Percentiles rank a stretch among this genome's conserved stretches.
Conservation (phyloP, 2,113 vertebrate genomes). For the Casuarius casuarius region DNA sequence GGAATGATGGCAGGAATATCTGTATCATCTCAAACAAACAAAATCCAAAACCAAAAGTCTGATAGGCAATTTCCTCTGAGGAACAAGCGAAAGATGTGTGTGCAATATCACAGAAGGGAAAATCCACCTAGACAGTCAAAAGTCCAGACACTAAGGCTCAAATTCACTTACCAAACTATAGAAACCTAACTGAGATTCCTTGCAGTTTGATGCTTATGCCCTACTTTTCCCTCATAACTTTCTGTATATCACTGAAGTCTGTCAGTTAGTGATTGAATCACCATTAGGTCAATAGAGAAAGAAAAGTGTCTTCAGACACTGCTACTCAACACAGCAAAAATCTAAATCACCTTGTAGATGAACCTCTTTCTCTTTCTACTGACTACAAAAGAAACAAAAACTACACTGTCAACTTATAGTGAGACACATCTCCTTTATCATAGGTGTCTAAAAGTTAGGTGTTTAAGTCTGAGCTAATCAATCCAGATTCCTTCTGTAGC, state of each 20-base stretch:
- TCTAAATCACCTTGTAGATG: background rate
- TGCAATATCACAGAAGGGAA: background rate
- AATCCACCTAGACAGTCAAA: background rate
- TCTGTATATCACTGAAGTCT: background rate
- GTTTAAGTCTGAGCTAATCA: background rate
- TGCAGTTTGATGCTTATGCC: background rate
- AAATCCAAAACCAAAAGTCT: background rate
- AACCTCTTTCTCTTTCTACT: background rate
- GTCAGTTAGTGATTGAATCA: background rate
- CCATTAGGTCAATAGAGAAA: background rate
- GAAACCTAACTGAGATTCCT: background rate
- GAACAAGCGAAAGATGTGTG: background rate
- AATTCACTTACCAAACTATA: background rate
- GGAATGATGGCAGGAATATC: background rate
- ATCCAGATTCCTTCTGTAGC: background rate
- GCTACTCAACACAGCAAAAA: background rate
- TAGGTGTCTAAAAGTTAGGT: background rate
- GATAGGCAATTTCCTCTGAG: background rate
- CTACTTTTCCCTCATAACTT: background rate
- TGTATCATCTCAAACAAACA: background rate
- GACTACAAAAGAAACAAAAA: background rate
- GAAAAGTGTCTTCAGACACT: background rate
- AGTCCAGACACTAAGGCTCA: background rate
- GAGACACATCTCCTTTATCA: background rate
- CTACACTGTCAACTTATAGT: background rate